phyloP scores from a whole-genome alignment of 2,888 invertebrate species.

The Aethes cnicana region DNA sequence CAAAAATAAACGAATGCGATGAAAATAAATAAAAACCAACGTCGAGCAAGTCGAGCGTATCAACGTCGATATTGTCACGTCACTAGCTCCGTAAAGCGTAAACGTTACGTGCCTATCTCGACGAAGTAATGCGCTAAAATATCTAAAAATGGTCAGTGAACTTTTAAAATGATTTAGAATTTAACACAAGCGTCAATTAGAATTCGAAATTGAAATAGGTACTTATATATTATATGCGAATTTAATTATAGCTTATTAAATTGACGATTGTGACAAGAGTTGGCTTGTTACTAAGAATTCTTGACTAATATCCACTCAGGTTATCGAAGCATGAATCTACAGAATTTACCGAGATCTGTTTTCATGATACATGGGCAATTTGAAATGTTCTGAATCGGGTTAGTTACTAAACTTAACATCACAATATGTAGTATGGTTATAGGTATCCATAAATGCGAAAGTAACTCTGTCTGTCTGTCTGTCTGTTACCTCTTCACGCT shows the following conservation, averaged over 20 bases:
- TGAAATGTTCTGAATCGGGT: neutral
- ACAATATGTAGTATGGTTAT: too few species aligned
- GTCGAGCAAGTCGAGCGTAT: constrained; percentile 44
- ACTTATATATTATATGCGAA: constrained; percentile 10
- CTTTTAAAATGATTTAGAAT: constrained; percentile 33
- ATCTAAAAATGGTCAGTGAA: constrained; percentile 54
- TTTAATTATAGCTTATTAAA: constrained; percentile 12
- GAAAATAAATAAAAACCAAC: constrained; percentile 48
- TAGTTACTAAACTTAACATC: neutral
- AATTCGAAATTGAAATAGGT: constrained; percentile 3
- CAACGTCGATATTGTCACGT: constrained; percentile 65
- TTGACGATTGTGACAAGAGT: constrained; percentile 16
- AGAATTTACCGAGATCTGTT: constrained; percentile 11
- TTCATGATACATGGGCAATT: constrained; percentile 6
- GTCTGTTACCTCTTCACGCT: too few species aligned
- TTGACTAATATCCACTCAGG: constrained; percentile 2
- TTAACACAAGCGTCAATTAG: neutral
- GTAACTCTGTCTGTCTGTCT: too few species aligned
- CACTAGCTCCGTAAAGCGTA: constrained; percentile 57
- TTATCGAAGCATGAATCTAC: constrained; percentile 13
- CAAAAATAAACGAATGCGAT: constrained; percentile 33
- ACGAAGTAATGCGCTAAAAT: constrained; percentile 46
- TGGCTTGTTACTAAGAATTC: constrained; percentile 14
- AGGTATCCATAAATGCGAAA: too few species aligned
- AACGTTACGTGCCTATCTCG: constrained; percentile 56